Percentiles rank a stretch among this genome's conserved stretches.
Evolutionary conservation across 2,797 vertebrate genomes (phyloP).

Genomic region (Anabas testudineus): DNA sequence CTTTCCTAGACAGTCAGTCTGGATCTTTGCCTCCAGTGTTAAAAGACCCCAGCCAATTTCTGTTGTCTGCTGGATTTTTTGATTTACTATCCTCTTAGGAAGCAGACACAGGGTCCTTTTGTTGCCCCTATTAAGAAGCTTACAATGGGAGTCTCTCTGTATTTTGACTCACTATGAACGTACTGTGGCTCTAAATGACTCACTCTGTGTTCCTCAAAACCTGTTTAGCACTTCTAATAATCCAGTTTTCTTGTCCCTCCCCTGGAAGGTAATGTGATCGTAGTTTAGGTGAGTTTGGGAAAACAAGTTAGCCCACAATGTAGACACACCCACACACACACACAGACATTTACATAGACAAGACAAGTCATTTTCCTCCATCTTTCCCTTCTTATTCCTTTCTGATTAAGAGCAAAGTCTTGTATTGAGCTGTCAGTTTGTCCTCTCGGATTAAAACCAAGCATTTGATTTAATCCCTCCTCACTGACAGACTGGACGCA

Average conservation of each 20-base stretch:
- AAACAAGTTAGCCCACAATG: conserved; percentile 77
- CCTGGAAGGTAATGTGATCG: conserved; percentile 49
- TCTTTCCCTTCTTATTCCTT: conserved; percentile 9
- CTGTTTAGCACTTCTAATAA: conserved; percentile 64
- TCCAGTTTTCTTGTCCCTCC: conserved; percentile 40
- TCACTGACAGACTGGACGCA: conserved; percentile 52
- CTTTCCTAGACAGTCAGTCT: background rate
- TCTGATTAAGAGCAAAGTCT: conserved; percentile 25
- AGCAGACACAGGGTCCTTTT: conserved; percentile 37
- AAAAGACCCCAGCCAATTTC: conserved; percentile 32
- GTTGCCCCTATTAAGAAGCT: conserved; percentile 62
- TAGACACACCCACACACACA: conserved; percentile 65
- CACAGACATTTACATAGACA: background rate
- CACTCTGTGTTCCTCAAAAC: conserved; percentile 61
- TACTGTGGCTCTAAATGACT: conserved; percentile 34
- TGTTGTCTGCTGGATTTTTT: conserved; percentile 46
- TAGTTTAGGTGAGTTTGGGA: conserved; percentile 58
- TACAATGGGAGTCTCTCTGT: conserved; percentile 23
- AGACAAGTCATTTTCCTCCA: conserved; percentile 34
- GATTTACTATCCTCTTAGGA: conserved; percentile 58
- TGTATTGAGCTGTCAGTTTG: conserved; percentile 49
- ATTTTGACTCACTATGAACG: conserved; percentile 7
- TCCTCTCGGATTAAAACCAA: conserved; percentile 54
- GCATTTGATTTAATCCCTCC: conserved; percentile 47
- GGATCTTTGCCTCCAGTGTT: conserved; percentile 3